These are phyloP conservation scores for Rhyzopertha dominica DNA, from an alignment of 1,140 invertebrate genomes.

Conservation along the genomic window DNA sequence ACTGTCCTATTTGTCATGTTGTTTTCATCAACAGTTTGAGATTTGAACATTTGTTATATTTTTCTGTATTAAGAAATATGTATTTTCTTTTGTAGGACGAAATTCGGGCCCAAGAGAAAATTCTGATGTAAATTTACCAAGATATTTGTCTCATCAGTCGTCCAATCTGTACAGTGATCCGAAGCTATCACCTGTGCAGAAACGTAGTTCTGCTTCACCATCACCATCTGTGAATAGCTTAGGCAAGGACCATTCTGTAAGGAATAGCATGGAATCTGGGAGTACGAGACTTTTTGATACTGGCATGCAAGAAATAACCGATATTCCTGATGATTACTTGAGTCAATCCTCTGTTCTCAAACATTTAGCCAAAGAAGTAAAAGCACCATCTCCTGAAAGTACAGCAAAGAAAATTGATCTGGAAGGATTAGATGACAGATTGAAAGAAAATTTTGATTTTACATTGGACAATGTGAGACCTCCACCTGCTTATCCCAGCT, in stretches of 20 bases:
- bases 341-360: constrained; percentile 80
- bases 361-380: constrained; percentile 78
- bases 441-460: constrained; percentile 12
- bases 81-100: constrained; percentile 29
- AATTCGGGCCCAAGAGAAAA: constrained; percentile 35
- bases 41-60: no score
- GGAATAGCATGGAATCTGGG: constrained; percentile 28
- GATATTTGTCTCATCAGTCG: constrained; percentile 28
- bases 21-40: no score
- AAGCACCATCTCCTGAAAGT: constrained; percentile 46
- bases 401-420: constrained; percentile 33
- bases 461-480: constrained; percentile 30
- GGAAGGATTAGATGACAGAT: constrained; percentile 14
- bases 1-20: no score
- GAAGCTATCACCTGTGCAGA: constrained; percentile 34
- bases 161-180: constrained; percentile 28
- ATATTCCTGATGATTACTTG: constrained; percentile 80
- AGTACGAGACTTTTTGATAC: constrained; percentile 17
- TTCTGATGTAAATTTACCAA: constrained; percentile 19
- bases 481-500: constrained; percentile 40
- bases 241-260: constrained; percentile 19
- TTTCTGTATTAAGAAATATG: no score
- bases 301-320: constrained; percentile 68
- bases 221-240: constrained; percentile 33
- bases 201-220: constrained; percentile 36